Percentiles rank a stretch among this genome's conserved stretches.
phyloP scores from a whole-genome alignment of 1,140 invertebrate species.

The Tetramorium simillimum region DNA sequence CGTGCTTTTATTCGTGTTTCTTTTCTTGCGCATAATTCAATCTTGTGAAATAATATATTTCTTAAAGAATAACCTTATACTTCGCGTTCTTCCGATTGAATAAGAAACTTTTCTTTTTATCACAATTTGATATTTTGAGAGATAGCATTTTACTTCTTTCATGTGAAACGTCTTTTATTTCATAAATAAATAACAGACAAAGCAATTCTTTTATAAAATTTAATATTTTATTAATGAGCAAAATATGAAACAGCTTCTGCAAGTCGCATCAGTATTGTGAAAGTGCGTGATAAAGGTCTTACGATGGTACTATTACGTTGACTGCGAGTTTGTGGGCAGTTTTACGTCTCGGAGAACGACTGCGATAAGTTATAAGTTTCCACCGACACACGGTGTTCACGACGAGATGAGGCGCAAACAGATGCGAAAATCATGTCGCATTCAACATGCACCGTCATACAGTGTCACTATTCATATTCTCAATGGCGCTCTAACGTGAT shows the following conservation, averaged over 20 bases:
- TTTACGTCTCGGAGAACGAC: constrained; percentile 45
- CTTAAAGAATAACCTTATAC: not conserved
- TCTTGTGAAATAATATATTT: constrained; percentile 5
- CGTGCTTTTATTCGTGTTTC: not conserved
- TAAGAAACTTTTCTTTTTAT: not conserved
- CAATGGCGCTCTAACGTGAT: not conserved
- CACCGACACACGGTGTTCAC: not conserved
- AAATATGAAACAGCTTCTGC: not conserved
- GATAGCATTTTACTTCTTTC: not conserved
- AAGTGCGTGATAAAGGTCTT: not conserved
- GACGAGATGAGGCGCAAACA: not conserved
- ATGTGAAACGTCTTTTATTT: not conserved
- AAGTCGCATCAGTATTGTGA: not conserved
- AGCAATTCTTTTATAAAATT: not conserved
- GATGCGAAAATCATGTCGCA: constrained; percentile 38
- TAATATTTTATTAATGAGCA: not conserved
- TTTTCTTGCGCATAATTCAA: constrained; percentile 49
- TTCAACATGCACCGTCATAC: not conserved
- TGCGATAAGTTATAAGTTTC: constrained; percentile 45
- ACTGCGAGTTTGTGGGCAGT: constrained; percentile 35
- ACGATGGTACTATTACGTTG: not conserved
- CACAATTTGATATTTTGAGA: not conserved
- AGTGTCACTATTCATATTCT: not conserved
- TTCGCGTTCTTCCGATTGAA: not conserved
- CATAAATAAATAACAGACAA: not conserved